phyloP scores from a whole-genome alignment of 1,140 invertebrate genomes.

The Neodiprion fabricii region DNA sequence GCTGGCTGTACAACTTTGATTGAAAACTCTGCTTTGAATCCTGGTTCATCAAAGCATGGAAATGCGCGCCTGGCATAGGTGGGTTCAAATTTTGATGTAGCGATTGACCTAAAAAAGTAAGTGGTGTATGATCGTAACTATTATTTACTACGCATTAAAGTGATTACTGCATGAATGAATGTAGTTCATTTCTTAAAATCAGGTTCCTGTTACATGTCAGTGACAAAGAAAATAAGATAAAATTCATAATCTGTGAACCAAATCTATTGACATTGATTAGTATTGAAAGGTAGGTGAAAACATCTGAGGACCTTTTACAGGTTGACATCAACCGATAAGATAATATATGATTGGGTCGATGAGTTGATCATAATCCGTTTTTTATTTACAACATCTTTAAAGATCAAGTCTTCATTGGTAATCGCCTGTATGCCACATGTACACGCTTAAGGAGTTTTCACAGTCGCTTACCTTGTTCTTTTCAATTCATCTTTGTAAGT shows the following conservation, averaged over 20 bases:
- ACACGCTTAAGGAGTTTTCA: not conserved
- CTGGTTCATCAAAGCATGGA: conserved; percentile 96
- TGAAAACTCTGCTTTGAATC: conserved; percentile 88
- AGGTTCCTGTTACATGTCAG: too few relatives aligned
- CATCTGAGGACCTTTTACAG: too few relatives aligned
- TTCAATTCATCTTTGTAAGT: conserved; percentile 69
- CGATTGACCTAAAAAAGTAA: conserved; percentile 72
- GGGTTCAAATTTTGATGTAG: conserved; percentile 92
- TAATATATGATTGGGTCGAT: not conserved
- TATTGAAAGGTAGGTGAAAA: too few relatives aligned
- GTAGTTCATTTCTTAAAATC: too few relatives aligned
- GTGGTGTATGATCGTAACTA: conserved; percentile 24
- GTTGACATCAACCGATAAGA: not conserved
- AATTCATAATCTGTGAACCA: too few relatives aligned
- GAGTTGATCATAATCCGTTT: not conserved
- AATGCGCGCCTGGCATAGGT: conserved; percentile 91
- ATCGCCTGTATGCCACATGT: not conserved
- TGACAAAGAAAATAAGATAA: too few relatives aligned
- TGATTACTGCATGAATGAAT: not conserved
- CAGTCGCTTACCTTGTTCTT: conserved; percentile 64
- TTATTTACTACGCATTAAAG: conserved; percentile 21
- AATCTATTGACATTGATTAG: too few relatives aligned
- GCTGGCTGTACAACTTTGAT: conserved; percentile 77
- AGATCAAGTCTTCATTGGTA: not conserved
- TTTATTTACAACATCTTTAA: not conserved